Conservation (phyloP, 1,140 invertebrate species). For the Tyrophagus putrescentiae region DNA sequence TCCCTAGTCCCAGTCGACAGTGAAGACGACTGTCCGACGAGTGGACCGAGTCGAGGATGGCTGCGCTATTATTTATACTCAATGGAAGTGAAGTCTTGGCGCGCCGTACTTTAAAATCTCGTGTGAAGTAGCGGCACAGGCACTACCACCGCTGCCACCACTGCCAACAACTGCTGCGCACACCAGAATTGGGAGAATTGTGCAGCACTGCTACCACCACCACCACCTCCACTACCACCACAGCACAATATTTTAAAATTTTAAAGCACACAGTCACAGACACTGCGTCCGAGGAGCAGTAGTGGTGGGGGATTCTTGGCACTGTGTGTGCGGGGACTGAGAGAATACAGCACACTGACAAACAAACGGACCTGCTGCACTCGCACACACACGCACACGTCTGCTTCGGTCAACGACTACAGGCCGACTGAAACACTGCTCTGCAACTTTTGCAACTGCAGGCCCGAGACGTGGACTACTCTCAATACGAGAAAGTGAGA, state of each 20-base stretch:
- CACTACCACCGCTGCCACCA: background rate
- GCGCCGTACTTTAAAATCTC: background rate
- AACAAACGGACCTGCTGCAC: background rate
- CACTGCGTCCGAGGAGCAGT: background rate
- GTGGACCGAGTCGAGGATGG: too few species aligned
- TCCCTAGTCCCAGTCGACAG: too few species aligned
- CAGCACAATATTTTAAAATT: slow-evolving; percentile 7
- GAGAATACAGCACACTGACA: background rate
- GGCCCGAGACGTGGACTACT: too few species aligned
- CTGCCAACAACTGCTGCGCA: background rate
- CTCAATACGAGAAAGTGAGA: background rate
- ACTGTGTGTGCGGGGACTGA: background rate
- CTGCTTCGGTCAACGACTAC: slow-evolving; percentile 10
- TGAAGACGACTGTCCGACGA: too few species aligned
- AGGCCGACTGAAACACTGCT: slow-evolving; percentile 11
- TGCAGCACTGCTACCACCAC: too few species aligned
- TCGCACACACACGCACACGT: background rate
- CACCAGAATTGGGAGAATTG: background rate
- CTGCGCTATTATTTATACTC: too few species aligned
- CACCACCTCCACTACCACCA: background rate
- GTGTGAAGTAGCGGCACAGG: background rate
- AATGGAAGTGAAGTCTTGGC: too few species aligned
- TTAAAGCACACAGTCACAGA: slow-evolving; percentile 5
- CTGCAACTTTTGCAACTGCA: too few species aligned
- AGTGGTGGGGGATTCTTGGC: background rate